Conservation (phyloP, 2,113 vertebrate species). For the Sclerurus mexicanus region DNA sequence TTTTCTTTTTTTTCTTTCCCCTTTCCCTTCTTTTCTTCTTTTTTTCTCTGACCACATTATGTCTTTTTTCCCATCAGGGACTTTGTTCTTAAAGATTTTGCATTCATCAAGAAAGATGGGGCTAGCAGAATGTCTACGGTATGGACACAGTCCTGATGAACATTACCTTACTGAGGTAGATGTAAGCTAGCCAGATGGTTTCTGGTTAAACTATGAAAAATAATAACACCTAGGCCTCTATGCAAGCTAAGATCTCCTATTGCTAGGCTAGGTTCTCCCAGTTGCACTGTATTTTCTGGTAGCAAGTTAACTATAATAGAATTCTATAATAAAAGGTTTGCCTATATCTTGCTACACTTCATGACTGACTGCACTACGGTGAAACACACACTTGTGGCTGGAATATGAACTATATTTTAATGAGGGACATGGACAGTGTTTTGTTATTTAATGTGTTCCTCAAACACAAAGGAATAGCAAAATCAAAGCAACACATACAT, state of each 20-base stretch:
- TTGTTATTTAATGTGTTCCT: not conserved
- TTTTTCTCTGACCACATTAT: not conserved
- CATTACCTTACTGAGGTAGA: not conserved
- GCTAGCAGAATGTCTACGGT: not conserved
- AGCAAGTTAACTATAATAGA: not conserved
- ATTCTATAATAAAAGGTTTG: not conserved
- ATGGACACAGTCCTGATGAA: not conserved
- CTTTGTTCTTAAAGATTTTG: not conserved
- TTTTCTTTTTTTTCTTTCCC: fast-evolving
- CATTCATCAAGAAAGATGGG: not conserved
- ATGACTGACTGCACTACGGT: not conserved
- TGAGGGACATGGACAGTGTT: not conserved
- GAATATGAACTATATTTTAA: not conserved
- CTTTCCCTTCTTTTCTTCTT: not conserved
- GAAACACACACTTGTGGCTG: not conserved
- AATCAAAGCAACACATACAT: no score
- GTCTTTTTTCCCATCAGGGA: not conserved
- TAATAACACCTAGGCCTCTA: not conserved
- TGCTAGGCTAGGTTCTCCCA: not conserved
- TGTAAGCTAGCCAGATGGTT: not conserved
- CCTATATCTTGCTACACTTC: not conserved
- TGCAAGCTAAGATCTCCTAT: not conserved
- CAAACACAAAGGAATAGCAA: not conserved
- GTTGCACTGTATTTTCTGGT: not conserved
- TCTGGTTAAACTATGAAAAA: not conserved